Evolutionary conservation across 2,113 vertebrate genomes (phyloP), one percentile per base, ranked within the genome.

Genomic region (Tenrec ecaudatus): DNA sequence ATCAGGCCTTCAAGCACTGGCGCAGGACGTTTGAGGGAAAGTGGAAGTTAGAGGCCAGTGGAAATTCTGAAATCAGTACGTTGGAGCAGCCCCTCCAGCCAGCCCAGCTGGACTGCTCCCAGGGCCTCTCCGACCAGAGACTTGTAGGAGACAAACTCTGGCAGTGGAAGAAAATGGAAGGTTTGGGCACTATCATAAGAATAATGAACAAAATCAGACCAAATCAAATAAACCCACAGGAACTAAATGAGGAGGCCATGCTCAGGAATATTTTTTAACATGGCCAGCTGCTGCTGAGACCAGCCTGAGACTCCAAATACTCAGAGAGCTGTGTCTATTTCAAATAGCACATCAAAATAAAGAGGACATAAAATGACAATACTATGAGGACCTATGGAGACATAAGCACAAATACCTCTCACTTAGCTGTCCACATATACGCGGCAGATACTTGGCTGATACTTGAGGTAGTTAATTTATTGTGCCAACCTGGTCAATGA

Each of bases 61-160:
- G 97, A 94, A 97, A 96, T 33, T 94, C 92, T 95, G 94, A 96
- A 86, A 93, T 82, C 86, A 92, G 57, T 4, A 25, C 75, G 15
- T 77, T 96, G 84, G 82, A 94, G 66, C 33, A 83, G 58, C 20
- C 85, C 75, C 88, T 89, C 8, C 23, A 60, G 22, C 40, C 83
- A 82, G 78, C 33, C 78, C 33, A 81, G 19, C 31, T 94, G 87
- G 83, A 94, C 31, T 33, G 84, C 43, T 36, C 71, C 78, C 82
- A 89, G 75, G 53, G 66, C 75, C 9, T 7, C 76, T 71, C 73
- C 81, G 22, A 60, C 29, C 43, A 23, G 29, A 47, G 12, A 53
- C 58, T 76, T 38, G 38, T 60, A 75, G 80, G 36, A 93, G 75
- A 77, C 62, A 60, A 93, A 86, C 38, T 57, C 29, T 57, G 75